These are phyloP conservation scores for Pyrrhia umbra DNA, from an alignment of 2,888 invertebrate species.

Conservation along the genomic window DNA sequence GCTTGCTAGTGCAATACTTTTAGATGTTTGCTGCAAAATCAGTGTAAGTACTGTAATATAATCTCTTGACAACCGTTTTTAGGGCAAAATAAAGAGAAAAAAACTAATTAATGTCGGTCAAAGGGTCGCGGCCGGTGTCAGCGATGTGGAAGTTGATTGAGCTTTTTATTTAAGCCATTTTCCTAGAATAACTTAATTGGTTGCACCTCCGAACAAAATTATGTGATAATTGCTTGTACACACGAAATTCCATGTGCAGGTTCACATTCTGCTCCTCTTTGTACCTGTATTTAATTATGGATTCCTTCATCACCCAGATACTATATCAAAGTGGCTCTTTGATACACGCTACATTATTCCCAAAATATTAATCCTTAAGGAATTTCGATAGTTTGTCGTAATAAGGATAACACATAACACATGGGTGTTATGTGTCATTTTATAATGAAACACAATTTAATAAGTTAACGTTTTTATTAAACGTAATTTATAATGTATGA, in stretches of 20 bases:
- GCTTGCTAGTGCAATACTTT: no score
- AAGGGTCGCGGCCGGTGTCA: slow-evolving; percentile 69
- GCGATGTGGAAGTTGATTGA: slow-evolving; percentile 74
- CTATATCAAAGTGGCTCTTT: slow-evolving; percentile 69
- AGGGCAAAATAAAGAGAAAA: slow-evolving; percentile 61
- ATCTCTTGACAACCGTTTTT: slow-evolving; percentile 37
- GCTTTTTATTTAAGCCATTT: slow-evolving; percentile 70
- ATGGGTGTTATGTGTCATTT: no score
- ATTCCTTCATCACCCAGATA: slow-evolving; percentile 61
- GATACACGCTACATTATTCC: slow-evolving; percentile 61
- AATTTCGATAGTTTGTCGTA: slow-evolving; percentile 47
- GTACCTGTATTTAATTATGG: slow-evolving; percentile 70
- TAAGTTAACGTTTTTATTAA: slow-evolving; percentile 88
- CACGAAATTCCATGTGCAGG: slow-evolving; percentile 22
- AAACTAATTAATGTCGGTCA: slow-evolving; percentile 82
- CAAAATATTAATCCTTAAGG: slow-evolving; percentile 56
- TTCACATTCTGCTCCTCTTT: slow-evolving; percentile 36
- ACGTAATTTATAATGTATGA: slow-evolving; percentile 82
- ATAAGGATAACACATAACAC: neutral
- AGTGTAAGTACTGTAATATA: slow-evolving; percentile 11
- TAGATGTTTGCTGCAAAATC: neutral
- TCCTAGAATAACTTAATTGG: slow-evolving; percentile 65
- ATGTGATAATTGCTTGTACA: slow-evolving; percentile 35
- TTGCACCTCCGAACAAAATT: slow-evolving; percentile 52
- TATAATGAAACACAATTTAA: slow-evolving; percentile 68